Base-by-base conservation (phyloP, 2,888 invertebrate genomes). In the Hypomecis atomaria region DNA sequence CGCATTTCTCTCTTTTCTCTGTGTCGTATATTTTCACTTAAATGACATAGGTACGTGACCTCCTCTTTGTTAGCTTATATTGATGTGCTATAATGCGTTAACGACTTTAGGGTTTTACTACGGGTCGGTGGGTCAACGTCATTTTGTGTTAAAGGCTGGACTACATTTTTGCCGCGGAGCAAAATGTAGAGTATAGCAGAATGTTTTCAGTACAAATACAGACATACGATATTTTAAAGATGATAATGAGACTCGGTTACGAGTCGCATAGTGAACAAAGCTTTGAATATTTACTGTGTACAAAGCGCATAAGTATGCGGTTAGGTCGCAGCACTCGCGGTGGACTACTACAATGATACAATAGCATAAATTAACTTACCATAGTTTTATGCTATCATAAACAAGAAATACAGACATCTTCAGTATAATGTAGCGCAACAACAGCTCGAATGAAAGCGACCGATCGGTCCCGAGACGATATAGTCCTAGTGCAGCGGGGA, bases 11-110 rank as follows among this genome's bases (percentile, higher is more conserved):
- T 90, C 88, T 86, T 87, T 89, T 86, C 86, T 85, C 77, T 76
- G 77, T 83, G 86, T 85, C 90, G 90, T 92, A 91, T 90, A 91
- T 92, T 91, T 90, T 91, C 92, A 91, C 92, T 92, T 91, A 89
- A 90, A 90, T 90, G 90, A 90, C 89, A 86, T 85, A 87, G 87
- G 86, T 87, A 85, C 86, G 86, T 83, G 87, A 86, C 88, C 87
- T 85, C 84, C 86, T 85, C 83, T 82, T 81, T 83, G 84, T 83
- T 88, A 83, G 82, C 81, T 80, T 79, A 76, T 81, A 81, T 80
- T 77, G 78, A 78, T 81, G 77, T 76, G 77, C 77, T 76, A 72
- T 76, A 75, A 78, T 78, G 77, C 72, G 75, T 74, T 80, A 77
- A 77, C 75, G 74, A 73, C 78, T 70, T 72, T 70, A 68, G 71